Evolutionary conservation across 2,888 invertebrate genomes (phyloP).

Genomic region (Coelinius sp.): DNA sequence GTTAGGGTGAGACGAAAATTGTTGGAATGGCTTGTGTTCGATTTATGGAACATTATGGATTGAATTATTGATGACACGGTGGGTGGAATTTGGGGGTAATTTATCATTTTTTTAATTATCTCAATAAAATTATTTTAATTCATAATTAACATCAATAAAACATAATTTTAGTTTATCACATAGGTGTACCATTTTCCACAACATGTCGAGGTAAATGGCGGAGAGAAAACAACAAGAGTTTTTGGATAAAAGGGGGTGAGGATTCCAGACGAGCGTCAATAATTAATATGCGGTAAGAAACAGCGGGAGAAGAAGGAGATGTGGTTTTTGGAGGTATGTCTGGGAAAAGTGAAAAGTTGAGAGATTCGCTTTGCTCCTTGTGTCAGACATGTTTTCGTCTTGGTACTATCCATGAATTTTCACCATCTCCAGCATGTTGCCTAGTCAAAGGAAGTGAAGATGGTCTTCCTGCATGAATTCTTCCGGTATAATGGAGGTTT

Average conservation of each 20-base stretch:
- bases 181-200: neutral
- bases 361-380: neutral
- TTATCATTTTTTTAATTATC: conserved; percentile 46
- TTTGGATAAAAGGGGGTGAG: neutral
- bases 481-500: neutral
- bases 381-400: conserved; percentile 8
- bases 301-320: neutral
- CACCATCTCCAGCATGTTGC: neutral
- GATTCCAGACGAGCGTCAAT: conserved; percentile 10
- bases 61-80: neutral
- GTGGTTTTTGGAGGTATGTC: neutral
- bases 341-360: neutral
- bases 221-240: neutral
- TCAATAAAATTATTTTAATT: neutral
- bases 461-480: conserved; percentile 9
- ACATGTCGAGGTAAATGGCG: neutral
- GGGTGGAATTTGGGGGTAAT: conserved; percentile 36
- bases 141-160: too few relatives aligned
- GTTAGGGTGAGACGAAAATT: neutral
- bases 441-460: conserved; percentile 7
- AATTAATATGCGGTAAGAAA: conserved; percentile 22
- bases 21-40: conserved; percentile 26
- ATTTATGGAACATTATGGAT: conserved; percentile 26
- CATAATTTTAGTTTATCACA: too few relatives aligned
- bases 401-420: neutral